phyloP scores from a whole-genome alignment of 1,140 invertebrate species.

The Drosophila hydei region DNA sequence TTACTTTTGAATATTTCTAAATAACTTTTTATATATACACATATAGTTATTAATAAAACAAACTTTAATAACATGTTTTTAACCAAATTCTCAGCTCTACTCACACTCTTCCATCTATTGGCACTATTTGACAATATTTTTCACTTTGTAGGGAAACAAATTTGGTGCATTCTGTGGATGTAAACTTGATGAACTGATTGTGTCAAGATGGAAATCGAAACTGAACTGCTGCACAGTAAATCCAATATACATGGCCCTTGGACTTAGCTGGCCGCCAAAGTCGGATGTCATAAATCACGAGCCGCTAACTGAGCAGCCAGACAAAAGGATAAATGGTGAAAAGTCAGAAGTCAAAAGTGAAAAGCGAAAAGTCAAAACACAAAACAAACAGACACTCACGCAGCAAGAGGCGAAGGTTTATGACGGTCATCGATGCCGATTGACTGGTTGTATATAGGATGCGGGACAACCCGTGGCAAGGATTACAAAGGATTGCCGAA shows the following conservation, averaged over 20 bases:
- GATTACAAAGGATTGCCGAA: conserved; percentile 81
- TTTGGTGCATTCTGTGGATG: not conserved
- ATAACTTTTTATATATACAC: not conserved
- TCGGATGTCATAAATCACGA: conserved; percentile 69
- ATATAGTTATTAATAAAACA: too few species aligned
- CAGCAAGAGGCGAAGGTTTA: conserved; percentile 55
- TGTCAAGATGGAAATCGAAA: conserved; percentile 56
- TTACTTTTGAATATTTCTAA: not conserved
- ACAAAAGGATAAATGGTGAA: conserved; percentile 52
- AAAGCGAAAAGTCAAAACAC: conserved; percentile 61
- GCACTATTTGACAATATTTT: not conserved
- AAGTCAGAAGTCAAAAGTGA: conserved; percentile 28
- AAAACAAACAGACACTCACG: conserved; percentile 55
- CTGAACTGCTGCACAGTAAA: conserved; percentile 42
- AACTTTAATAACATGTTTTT: too few species aligned
- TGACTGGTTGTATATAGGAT: conserved; percentile 61
- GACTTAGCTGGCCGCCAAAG: conserved; percentile 48
- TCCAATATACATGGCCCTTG: conserved; percentile 25
- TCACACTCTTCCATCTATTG: not conserved
- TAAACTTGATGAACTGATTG: conserved; percentile 37
- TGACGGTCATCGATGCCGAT: conserved; percentile 69
- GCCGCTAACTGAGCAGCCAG: conserved; percentile 16
- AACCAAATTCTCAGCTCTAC: not conserved
- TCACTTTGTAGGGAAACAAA: not conserved
- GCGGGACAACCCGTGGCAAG: conserved; percentile 65